Evolutionary conservation across 2,113 vertebrate genomes (phyloP), one percentile per base, ranked within the genome.

Genomic region (Corydoras maculifer): DNA sequence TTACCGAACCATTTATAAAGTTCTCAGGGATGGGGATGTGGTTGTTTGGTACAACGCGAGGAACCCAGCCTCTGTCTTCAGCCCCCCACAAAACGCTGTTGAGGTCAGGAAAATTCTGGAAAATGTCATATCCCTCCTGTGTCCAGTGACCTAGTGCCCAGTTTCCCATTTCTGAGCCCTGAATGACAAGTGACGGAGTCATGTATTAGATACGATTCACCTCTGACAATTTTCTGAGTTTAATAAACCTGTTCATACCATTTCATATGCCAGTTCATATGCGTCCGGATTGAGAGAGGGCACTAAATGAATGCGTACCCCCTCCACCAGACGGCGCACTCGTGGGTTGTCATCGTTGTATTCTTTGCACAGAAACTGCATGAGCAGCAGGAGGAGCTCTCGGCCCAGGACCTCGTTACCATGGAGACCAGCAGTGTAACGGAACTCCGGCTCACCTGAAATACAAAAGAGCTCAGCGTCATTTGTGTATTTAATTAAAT

Each of bases 321-420:
- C 91, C 0, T 92, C 90, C 70, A 98, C 93, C 75, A 99, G 82
- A 73, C 72, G 91, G 73, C 90, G 90, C 60, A 90, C 91, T 0
- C 94, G 88, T 0, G 95, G 92, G 74, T 99, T 99, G 50, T 92
- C 90, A 0, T 97, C 93, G 0, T 90, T 92, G 87, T 93, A 96
- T 80, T 99, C 96, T 18, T 92, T 96, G 83, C 96, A 99, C 73
- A 99, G 81, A 87, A 94, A 98, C 83, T 99, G 97, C 96, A 99
- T 94, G 1, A 99, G 86, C 69, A 98, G 87, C 53, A 99, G 86
- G 62, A 98, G 82, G 85, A 99, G 86, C 87, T 99, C 96, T 0
- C 97, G 88, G n/a, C 97, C 97, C 72, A 93, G 71, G 0, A 84
- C 94, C 78, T 99, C 97, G 0, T 99, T 99, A 1, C 97, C 97